Percentiles rank a stretch among this genome's conserved stretches.
Conservation (phyloP, 1,140 invertebrate genomes). For the Palaemon carinicauda region DNA sequence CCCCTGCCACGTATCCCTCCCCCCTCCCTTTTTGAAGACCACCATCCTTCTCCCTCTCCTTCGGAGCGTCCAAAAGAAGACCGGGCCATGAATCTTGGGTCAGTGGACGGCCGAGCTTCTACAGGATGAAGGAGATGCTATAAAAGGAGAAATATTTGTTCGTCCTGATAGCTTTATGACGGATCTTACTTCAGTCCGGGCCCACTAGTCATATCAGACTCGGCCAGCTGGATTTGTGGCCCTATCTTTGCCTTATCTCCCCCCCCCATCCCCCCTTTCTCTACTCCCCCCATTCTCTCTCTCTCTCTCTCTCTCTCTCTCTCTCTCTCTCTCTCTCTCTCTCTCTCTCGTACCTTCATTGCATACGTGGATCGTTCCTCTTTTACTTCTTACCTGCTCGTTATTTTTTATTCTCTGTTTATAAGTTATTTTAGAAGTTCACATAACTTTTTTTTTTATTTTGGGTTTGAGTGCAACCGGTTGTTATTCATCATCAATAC, state of each 20-base stretch:
- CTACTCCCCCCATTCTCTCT: background rate
- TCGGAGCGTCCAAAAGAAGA: constrained; percentile 28
- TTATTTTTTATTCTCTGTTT: background rate
- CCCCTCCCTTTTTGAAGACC: background rate
- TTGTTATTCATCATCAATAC: too few relatives aligned
- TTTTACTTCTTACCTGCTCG: background rate
- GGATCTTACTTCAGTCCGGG: constrained; percentile 50
- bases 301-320: background rate
- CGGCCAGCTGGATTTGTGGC: constrained; percentile 53
- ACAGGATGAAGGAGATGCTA: constrained; percentile 53
- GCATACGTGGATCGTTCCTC: background rate
- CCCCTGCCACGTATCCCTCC: background rate
- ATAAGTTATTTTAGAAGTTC: too few relatives aligned
- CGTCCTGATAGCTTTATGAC: constrained; percentile 53
- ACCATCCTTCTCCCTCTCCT: constrained; percentile 15
- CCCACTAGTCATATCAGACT: constrained; percentile 51
- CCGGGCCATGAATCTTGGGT: constrained; percentile 50
- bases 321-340: background rate
- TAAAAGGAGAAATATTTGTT: constrained; percentile 58
- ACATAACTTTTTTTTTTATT: too few relatives aligned
- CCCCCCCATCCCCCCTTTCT: background rate
- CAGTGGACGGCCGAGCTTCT: constrained; percentile 51
- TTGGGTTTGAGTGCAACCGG: too few relatives aligned
- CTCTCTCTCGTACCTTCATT: background rate
- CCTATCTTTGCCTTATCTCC: constrained; percentile 27